phyloP scores from a whole-genome alignment of 2,888 invertebrate genomes.

The Tromatobia lineatoria region DNA sequence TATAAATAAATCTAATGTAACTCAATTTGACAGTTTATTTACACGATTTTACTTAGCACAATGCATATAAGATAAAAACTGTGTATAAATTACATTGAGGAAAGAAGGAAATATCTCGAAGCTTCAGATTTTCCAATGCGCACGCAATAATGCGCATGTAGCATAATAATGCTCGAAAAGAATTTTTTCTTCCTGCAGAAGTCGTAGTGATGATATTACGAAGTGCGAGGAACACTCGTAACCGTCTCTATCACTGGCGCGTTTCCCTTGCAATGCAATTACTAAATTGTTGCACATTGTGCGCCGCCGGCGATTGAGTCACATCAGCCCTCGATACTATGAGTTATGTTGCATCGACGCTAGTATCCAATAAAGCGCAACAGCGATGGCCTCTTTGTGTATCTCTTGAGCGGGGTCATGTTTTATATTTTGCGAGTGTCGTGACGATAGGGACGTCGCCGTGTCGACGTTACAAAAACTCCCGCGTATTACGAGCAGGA shows the following conservation, averaged over 20 bases:
- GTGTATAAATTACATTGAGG: background rate
- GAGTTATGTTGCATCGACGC: background rate
- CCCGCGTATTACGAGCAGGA: constrained; percentile 48
- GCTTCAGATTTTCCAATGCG: constrained; percentile 4
- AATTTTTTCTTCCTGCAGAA: constrained; percentile 12
- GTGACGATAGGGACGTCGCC: constrained; percentile 23
- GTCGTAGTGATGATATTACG: constrained; percentile 6
- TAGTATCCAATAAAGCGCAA: background rate
- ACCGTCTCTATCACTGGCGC: constrained; percentile 15
- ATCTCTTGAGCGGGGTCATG: constrained; percentile 16
- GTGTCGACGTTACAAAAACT: constrained; percentile 12
- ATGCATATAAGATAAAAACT: background rate
- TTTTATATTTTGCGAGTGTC: constrained; percentile 20
- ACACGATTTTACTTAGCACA: too few species aligned
- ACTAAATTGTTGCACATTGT: constrained; percentile 53
- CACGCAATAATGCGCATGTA: background rate
- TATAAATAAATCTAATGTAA: too few species aligned
- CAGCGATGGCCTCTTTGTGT: constrained; percentile 21
- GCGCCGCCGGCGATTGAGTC: constrained; percentile 31
- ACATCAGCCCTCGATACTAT: constrained; percentile 35
- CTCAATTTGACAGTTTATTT: too few species aligned
- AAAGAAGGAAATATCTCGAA: background rate
- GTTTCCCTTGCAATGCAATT: constrained; percentile 41
- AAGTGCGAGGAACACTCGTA: constrained; percentile 8
- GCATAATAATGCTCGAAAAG: constrained; percentile 44